A percentile compares a stretch with the other conserved stretches of the same genome.
Evolutionary conservation across 2,797 vertebrate genomes (phyloP).

Genomic region (Benthosema pterotum): DNA sequence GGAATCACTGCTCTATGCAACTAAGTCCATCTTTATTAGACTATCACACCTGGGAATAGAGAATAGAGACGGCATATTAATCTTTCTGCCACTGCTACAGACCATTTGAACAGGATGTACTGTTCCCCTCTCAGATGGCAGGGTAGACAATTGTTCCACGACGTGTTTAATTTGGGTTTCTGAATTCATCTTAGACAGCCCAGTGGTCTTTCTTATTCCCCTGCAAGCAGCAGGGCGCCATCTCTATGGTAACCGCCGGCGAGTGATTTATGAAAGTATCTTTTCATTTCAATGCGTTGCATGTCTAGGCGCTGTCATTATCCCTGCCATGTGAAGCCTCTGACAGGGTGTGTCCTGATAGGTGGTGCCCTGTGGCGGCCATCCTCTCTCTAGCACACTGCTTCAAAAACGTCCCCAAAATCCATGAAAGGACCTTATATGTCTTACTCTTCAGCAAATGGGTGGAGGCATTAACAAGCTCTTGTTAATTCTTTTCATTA

Average conservation of each 20-base stretch:
- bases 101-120: too few species aligned
- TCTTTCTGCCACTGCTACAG: too few species aligned
- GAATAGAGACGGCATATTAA: too few species aligned
- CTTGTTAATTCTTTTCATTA: too few species aligned
- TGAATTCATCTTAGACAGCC: conserved; percentile 27
- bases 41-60: too few species aligned
- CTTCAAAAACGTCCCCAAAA: background rate
- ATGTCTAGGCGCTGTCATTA: conserved; percentile 1
- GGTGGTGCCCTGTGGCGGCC: conserved; percentile 15
- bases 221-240: conserved; percentile 29
- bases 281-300: conserved; percentile 22
- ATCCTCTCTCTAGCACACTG: conserved; percentile 8
- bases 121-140: too few species aligned
- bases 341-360: conserved; percentile 21
- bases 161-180: conserved; percentile 20
- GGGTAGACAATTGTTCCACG: too few species aligned
- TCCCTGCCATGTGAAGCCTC: conserved; percentile 22
- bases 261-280: conserved; percentile 46
- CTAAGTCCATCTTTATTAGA: too few species aligned
- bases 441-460: too few species aligned
- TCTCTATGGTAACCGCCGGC: conserved; percentile 62
- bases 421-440: too few species aligned
- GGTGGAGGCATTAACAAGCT: too few species aligned
- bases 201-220: conserved; percentile 28
- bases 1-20: too few species aligned